phyloP scores from a whole-genome alignment of 1,140 invertebrate species.

The Tribolium madens region DNA sequence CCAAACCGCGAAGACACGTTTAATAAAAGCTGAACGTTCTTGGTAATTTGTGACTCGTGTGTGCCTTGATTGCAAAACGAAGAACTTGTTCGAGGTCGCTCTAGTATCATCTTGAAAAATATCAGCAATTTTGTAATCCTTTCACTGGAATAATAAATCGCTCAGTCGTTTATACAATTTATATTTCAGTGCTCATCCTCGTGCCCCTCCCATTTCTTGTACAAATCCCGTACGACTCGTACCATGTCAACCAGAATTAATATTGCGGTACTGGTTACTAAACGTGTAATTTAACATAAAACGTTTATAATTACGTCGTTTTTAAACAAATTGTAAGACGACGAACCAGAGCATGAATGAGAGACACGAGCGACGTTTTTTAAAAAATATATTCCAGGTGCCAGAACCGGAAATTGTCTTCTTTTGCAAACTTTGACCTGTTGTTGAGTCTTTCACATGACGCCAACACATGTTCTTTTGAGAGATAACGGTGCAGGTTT shows the following conservation, averaged over 20 bases:
- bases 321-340: slow-evolving; percentile 19
- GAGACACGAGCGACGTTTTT: slow-evolving; percentile 24
- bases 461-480: slow-evolving; percentile 2
- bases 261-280: slow-evolving; percentile 3
- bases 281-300: slow-evolving; percentile 31
- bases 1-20: not conserved
- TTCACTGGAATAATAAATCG: too few species aligned
- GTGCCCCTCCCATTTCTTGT: not conserved
- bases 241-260: slow-evolving; percentile 27
- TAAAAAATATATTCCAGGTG: slow-evolving; percentile 6
- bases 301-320: slow-evolving; percentile 10
- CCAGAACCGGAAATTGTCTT: slow-evolving; percentile 33
- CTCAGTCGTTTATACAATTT: too few species aligned
- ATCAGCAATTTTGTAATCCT: too few species aligned
- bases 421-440: slow-evolving; percentile 42
- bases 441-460: slow-evolving; percentile 17
- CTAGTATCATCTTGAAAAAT: too few species aligned
- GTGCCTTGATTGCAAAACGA: not conserved
- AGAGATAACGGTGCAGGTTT: slow-evolving; percentile 18
- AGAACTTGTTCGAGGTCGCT: too few species aligned
- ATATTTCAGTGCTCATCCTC: too few species aligned
- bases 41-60: not conserved
- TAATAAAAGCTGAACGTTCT: not conserved
- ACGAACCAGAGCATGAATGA: slow-evolving; percentile 40
- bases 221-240: not conserved